Base-by-base conservation (phyloP, 23 tunicate genomes). In the Ascidia mentula region DNA sequence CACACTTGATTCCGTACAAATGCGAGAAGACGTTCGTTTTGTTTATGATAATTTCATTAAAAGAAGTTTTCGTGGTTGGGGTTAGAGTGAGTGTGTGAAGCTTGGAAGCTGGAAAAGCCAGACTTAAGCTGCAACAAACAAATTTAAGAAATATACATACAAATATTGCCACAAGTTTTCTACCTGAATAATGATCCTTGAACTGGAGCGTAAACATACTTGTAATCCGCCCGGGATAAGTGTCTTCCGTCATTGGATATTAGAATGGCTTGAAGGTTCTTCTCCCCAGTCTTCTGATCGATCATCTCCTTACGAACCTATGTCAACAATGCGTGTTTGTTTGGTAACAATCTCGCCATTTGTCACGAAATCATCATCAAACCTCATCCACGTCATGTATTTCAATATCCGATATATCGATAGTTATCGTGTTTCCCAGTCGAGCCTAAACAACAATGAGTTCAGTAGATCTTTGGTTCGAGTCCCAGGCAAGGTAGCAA, bases 241-340 rank as follows among this genome's bases (percentile, higher is more conserved):
- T 88, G 86, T 69, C 73, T 71, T 32, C 75, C 46, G 40, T 77
- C 93, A 72, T 20, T 31, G 30, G 82, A 86, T 38, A 86, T 46
- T n/a, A 78, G 20, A 18, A 30, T 22, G 38, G 40, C 69, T 17
- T 18, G 34, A 26, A 85, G 7, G 13, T 38, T n/a, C 7, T 5
- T 34, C 3, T 30, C 37, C 26, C 73, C 80, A 7, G 37, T 85
- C 40, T 53, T 36, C 60, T 60, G 65, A 12, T 87, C 71, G 40
- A 87, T 87, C 80, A 87, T 87, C 12, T 70, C 22, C 46, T 40
- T 36, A 18, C 92, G 77, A 70, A 87, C 35, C 92, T 87, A 33
- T 69, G 60, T 20, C 60, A 60, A 36, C 26, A 26, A 35, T 30
- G 13, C 2, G 17, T 36, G 38, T 33, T 36, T 71, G 74, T 71